Percentiles rank a stretch among this genome's conserved stretches.
These are phyloP conservation scores for Cephus pygmeus DNA, from an alignment of 2,888 invertebrate species.

Conservation along the genomic window DNA sequence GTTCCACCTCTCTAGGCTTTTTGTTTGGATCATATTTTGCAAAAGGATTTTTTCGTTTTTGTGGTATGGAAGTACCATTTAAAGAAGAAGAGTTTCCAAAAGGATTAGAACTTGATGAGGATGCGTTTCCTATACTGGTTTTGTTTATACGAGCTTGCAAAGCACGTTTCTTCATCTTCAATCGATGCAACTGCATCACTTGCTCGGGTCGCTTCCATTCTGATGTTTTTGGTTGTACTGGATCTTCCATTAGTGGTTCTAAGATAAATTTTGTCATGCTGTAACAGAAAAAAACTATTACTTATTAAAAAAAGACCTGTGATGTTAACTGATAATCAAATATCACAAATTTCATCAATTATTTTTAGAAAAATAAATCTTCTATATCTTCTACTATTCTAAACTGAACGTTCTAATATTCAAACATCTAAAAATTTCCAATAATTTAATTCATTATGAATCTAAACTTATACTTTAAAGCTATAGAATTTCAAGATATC, in stretches of 20 bases:
- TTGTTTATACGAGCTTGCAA: conserved; percentile 76
- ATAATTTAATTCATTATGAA: not conserved
- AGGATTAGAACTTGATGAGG: conserved; percentile 33
- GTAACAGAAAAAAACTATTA: not conserved
- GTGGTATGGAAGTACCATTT: conserved; percentile 50
- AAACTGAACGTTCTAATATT: not conserved
- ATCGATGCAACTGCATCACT: conserved; percentile 79
- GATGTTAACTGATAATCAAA: not conserved
- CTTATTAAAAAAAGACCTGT: not conserved
- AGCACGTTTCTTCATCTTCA: conserved; percentile 82
- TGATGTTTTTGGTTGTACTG: conserved; percentile 29
- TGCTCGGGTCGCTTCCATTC: conserved; percentile 71
- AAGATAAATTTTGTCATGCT: not conserved
- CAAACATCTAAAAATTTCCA: not conserved
- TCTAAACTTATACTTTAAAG: not conserved
- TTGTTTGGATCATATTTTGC: conserved; percentile 68
- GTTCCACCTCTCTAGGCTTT: conserved; percentile 31
- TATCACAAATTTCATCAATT: not conserved
- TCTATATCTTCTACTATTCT: too few species aligned
- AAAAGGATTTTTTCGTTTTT: conserved; percentile 85
- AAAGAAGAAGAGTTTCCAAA: not conserved
- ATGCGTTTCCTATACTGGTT: conserved; percentile 44
- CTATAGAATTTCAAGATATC: not conserved
- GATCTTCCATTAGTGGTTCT: conserved; percentile 26
- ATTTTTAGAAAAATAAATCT: not conserved